A percentile compares a stretch with the other conserved stretches of the same genome.
These are phyloP conservation scores for human (Homo sapiens) DNA, from an alignment of 2,113 vertebrate species.

Conservation along the genomic window GRCh38 chr5:115715501-115716000, in stretches of 20 bases:
- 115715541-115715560: not conserved
- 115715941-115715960: not conserved
- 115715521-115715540: conserved; percentile 6
- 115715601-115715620: not conserved
- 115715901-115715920: not conserved
- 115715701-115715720: not conserved
- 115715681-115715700: not conserved
- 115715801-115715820: not conserved
- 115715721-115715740: not conserved
- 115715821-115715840: not conserved
- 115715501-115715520: conserved; percentile 18
- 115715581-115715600: not conserved
- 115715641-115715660: not conserved
- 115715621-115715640: not conserved
- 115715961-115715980: not conserved
- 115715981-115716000: not conserved
- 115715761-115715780: not conserved
- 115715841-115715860: not conserved
- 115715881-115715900: not conserved
- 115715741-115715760: not conserved
- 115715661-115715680: not conserved
- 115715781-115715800: not conserved
- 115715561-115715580: not conserved
- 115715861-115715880: not conserved
- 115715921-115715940: not conserved